Percentiles rank a stretch among this genome's conserved stretches.
These are phyloP conservation scores for Chironomus striatipennis DNA, from an alignment of 1,140 invertebrate species.

Conservation along the genomic window DNA sequence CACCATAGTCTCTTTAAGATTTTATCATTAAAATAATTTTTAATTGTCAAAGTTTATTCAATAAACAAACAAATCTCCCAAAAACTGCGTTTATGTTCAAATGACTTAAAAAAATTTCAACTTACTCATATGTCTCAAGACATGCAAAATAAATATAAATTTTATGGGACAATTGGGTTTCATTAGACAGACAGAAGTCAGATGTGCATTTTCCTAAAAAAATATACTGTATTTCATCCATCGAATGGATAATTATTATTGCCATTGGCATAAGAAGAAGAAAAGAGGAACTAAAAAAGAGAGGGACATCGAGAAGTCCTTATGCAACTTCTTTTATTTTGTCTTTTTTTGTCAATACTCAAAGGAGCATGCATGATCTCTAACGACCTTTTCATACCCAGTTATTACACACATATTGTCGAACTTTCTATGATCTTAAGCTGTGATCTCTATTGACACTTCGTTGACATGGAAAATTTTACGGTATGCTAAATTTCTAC, in stretches of 20 bases:
- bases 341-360: neutral
- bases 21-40: too few species aligned
- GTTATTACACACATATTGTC: neutral
- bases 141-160: conserved; percentile 20
- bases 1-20: too few species aligned
- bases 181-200: conserved; percentile 22
- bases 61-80: too few species aligned
- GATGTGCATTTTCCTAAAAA: conserved; percentile 9
- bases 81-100: too few species aligned
- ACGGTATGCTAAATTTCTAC: neutral
- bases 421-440: neutral
- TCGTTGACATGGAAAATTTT: conserved; percentile 9
- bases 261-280: too few species aligned
- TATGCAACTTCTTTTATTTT: neutral
- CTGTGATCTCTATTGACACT: conserved; percentile 11
- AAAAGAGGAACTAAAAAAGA: too few species aligned
- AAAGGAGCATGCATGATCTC: conserved; percentile 4
- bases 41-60: too few species aligned
- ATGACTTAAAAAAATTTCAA: neutral
- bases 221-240: neutral
- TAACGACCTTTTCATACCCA: neutral
- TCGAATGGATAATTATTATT: neutral
- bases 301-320: neutral
- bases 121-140: neutral
- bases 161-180: conserved; percentile 23